Base-by-base conservation (phyloP, 2,113 vertebrate species). In the Morone chrysops region DNA sequence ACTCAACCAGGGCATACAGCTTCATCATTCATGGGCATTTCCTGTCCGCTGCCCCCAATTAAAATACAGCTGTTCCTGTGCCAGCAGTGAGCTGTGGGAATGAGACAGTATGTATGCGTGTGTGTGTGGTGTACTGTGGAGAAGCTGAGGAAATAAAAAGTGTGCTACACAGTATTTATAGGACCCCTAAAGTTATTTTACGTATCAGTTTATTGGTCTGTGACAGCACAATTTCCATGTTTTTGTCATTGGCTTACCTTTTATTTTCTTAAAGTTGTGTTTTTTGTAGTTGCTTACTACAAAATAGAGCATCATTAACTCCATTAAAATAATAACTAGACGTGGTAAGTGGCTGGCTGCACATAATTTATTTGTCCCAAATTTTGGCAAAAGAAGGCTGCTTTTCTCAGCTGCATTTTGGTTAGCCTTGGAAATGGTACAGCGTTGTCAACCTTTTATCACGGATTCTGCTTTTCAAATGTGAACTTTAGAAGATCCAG, bases 21-120 rank as follows among this genome's bases (percentile, higher is more conserved):
- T 87, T 87, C 92, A 93, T 92, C 81, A 83, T 91, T 93, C 86
- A 91, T 70, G 92, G 92, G 88, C 91, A 95, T 93, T 95, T 95
- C 94, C 94, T 95, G 93, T 90, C 82, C 81, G 80, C 75, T 92
- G 86, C 80, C 89, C 90, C 89, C 87, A 91, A 85, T 87, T 91
- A 90, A 91, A 94, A 89, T 59, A 87, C 90, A 91, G 88, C 89
- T 83, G 85, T 92, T 89, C 83, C 57, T 53, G 63, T 90, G 89
- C 83, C 86, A 94, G 54, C 75, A 70, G 47, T 31, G 75, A 85
- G 74, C 67, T 72, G 71, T 79, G 60, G 45, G 85, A 75, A 82
- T 84, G 59, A 71, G 60, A 67, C 22, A 11, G 61, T 36, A 8
- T 25, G 18, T 51, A 38, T n/a, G 38, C 47, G 60, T 59, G 70